These are phyloP conservation scores for Hemiscyllium ocellatum DNA, from an alignment of 2,113 vertebrate species.

Conservation along the genomic window DNA sequence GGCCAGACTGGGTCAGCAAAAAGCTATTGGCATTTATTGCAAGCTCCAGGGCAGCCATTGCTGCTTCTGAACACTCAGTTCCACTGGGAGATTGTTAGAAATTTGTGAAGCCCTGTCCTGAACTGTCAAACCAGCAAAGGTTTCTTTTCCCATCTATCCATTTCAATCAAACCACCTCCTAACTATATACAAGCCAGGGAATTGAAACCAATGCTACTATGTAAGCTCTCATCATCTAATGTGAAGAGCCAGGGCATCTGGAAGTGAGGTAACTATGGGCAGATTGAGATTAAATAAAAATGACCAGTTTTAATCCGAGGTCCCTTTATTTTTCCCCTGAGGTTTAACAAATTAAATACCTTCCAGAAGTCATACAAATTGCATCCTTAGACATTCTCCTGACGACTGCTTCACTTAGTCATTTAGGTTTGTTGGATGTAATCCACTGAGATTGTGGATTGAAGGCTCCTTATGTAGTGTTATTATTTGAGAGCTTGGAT, in stretches of 20 bases:
- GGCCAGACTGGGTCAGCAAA: no score
- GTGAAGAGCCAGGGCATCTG: no score
- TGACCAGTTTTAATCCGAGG: background rate
- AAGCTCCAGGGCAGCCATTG: no score
- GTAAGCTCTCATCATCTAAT: background rate
- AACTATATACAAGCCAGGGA: no score
- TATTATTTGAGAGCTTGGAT: no score
- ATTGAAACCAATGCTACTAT: background rate
- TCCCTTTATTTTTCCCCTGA: background rate
- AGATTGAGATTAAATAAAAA: background rate
- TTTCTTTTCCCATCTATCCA: background rate
- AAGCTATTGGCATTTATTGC: no score
- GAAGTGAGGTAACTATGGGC: background rate
- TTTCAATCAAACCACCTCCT: background rate
- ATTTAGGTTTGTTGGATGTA: background rate
- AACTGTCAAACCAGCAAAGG: background rate
- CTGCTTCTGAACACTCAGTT: no score
- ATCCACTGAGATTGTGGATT: background rate
- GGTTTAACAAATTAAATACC: background rate
- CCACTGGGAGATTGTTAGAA: no score
- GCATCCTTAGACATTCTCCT: background rate
- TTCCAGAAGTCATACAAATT: background rate
- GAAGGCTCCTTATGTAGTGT: no score
- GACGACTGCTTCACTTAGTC: background rate
- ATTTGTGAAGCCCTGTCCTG: no score